Evolutionary conservation across 2,797 vertebrate species (phyloP).

Genomic region (Fistularia commersonii): DNA sequence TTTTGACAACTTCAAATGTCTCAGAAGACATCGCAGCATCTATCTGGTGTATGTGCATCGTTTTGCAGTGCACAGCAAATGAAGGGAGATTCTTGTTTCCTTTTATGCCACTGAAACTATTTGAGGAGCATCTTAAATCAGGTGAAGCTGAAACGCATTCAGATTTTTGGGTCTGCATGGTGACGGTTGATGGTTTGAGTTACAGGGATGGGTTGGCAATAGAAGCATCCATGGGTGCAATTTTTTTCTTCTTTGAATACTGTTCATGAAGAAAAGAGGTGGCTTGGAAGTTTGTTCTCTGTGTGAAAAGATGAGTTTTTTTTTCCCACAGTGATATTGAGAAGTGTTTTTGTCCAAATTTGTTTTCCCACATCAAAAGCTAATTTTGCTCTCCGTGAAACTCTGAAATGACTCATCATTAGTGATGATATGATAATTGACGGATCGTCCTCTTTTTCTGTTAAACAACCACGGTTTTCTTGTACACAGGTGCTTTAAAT

Average conservation of each 20-base stretch:
- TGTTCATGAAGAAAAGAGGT: slow-evolving; percentile 6
- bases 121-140: slow-evolving; percentile 16
- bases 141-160: slow-evolving; percentile 15
- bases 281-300: slow-evolving; percentile 16
- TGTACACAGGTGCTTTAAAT: neutral
- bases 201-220: slow-evolving; percentile 16
- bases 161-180: slow-evolving; percentile 18
- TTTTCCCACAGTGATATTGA: slow-evolving; percentile 44
- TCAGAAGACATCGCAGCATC: slow-evolving; percentile 28
- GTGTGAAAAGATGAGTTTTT: slow-evolving; percentile 18
- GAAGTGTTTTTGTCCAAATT: slow-evolving; percentile 18
- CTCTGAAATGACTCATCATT: slow-evolving; percentile 68
- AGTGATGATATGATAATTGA: slow-evolving; percentile 33
- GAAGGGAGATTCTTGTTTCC: slow-evolving; percentile 34
- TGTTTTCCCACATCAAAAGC: slow-evolving; percentile 74
- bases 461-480: too few species aligned
- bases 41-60: slow-evolving; percentile 30
- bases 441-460: slow-evolving; percentile 25
- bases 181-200: slow-evolving; percentile 25
- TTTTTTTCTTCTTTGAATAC: slow-evolving; percentile 23
- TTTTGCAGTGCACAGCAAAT: slow-evolving; percentile 36
- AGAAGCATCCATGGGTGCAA: slow-evolving; percentile 8
- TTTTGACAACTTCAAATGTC: slow-evolving; percentile 14
- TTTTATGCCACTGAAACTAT: slow-evolving; percentile 8
- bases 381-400: slow-evolving; percentile 56